Base-by-base conservation (phyloP, 2,888 invertebrate species). In the Euzetes globulus region DNA sequence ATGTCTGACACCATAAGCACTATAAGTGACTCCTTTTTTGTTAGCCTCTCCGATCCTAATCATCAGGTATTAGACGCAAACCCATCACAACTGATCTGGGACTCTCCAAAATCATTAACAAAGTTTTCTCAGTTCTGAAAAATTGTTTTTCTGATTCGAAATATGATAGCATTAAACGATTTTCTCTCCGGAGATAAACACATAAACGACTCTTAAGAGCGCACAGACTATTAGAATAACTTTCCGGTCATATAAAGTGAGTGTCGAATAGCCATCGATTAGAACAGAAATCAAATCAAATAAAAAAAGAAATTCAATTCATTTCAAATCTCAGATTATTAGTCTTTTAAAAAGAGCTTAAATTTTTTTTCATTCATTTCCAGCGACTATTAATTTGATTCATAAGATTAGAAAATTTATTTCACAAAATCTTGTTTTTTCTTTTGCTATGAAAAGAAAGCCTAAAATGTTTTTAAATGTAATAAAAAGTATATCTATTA, bases 141-240 rank as follows among this genome's bases (percentile, higher is more conserved):
- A 52, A 52, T n/a, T 52, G n/a, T 6, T 52, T 19, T 2, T 19
- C 19, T 52, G 58, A 58, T 58, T 27, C 13, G 58, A 58, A 25
- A 58, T 25, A 58, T 27, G 58, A 58, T 58, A 58, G 25, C 58
- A 58, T 58, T 58, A 52, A 17, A 47, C 52, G n/a, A 52, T 52
- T 52, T 52, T 33, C 33, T 33, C 33, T 33, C 33, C 33, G 33
- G 33, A 33, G 33, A 33, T 33, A 33, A 33, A 33, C 33, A 33
- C 33, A 33, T 33, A 33, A 33, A 33, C 33, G 33, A 19, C 52
- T 19, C 52, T 52, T n/a, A 52, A 52, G 52, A 52, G 52, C 6
- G 5, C n/a, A n/a, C n/a, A 19, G 5, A n/a, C n/a, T n/a, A 52
- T 15, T 52, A 19, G n/a, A n/a, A 52, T 52, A 52, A n/a, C n/a